Evolutionary conservation across 2,888 invertebrate genomes (phyloP).

Genomic region (Loripinus fragilis): DNA sequence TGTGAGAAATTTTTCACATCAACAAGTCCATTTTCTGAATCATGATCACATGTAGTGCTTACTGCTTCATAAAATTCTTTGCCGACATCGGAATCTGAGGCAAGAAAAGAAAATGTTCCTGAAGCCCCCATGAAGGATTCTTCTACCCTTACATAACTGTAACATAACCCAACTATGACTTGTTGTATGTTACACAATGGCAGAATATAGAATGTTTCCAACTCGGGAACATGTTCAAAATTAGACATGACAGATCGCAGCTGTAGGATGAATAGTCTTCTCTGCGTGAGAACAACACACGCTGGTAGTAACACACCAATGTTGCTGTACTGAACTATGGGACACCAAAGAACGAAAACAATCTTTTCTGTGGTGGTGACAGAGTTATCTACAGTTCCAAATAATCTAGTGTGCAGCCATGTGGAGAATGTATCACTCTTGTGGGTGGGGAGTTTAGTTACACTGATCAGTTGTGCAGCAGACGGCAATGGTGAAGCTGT

Average conservation of each 20-base stretch:
- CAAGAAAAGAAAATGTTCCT: slow-evolving; percentile 78
- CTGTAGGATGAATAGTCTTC: slow-evolving; percentile 72
- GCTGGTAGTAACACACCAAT: slow-evolving; percentile 66
- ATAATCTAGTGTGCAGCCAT: slow-evolving; percentile 71
- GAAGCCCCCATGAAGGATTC: slow-evolving; percentile 79
- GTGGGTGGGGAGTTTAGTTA: slow-evolving; percentile 61
- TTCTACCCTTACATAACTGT: slow-evolving; percentile 77
- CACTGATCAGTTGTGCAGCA: slow-evolving; percentile 45
- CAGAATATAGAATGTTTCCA: slow-evolving; percentile 77
- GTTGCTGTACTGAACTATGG: slow-evolving; percentile 72
- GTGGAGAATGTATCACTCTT: slow-evolving; percentile 59
- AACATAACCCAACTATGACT: slow-evolving; percentile 76
- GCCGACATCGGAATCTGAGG: slow-evolving; percentile 69
- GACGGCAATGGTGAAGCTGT: slow-evolving; percentile 22
- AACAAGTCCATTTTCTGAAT: slow-evolving; percentile 49
- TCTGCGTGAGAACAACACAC: slow-evolving; percentile 76
- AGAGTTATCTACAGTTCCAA: slow-evolving; percentile 52
- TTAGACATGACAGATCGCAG: slow-evolving; percentile 63
- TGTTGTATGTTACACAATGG: slow-evolving; percentile 79
- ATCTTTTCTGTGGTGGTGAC: slow-evolving; percentile 60
- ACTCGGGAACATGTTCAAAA: slow-evolving; percentile 72
- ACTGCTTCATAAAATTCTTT: slow-evolving; percentile 75
- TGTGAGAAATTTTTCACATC: slow-evolving; percentile 68
- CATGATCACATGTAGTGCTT: slow-evolving; percentile 43
- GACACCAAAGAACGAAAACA: slow-evolving; percentile 78